Evolutionary conservation across 2,888 invertebrate genomes (phyloP).

Genomic region (Magallana nippona): DNA sequence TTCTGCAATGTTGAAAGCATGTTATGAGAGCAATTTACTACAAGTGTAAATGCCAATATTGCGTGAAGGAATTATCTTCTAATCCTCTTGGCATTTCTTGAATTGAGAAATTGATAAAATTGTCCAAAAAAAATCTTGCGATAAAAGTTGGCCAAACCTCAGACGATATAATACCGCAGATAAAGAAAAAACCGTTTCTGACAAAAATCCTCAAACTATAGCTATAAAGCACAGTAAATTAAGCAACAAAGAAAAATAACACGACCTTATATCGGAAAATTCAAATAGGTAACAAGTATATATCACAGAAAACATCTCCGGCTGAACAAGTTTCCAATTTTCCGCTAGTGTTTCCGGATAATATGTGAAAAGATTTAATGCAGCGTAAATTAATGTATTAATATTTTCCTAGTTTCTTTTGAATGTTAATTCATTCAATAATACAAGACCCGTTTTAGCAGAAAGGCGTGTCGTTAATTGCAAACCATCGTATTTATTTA

Average conservation of each 20-base stretch:
- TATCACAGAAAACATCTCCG: slow-evolving; percentile 22
- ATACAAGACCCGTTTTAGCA: neutral
- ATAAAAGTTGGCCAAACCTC: slow-evolving; percentile 4
- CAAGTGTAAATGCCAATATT: neutral
- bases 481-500: neutral
- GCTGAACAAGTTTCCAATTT: neutral
- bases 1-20: neutral
- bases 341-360: slow-evolving; percentile 13
- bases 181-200: neutral
- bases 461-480: neutral
- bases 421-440: neutral
- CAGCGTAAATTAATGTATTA: neutral
- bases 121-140: neutral
- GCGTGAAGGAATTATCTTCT: slow-evolving; percentile 1
- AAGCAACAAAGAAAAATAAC: slow-evolving; percentile 17
- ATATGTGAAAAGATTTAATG: neutral
- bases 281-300: neutral
- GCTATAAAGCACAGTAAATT: slow-evolving; percentile 8
- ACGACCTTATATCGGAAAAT: slow-evolving; percentile 11
- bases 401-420: neutral
- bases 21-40: neutral
- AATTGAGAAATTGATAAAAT: neutral
- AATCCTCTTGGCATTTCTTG: neutral
- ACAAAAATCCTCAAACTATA: neutral
- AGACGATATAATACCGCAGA: neutral